Evolutionary conservation across 2,888 invertebrate genomes (phyloP), one percentile per base, ranked within the genome.

Genomic region (Tupiocoris notatus): DNA sequence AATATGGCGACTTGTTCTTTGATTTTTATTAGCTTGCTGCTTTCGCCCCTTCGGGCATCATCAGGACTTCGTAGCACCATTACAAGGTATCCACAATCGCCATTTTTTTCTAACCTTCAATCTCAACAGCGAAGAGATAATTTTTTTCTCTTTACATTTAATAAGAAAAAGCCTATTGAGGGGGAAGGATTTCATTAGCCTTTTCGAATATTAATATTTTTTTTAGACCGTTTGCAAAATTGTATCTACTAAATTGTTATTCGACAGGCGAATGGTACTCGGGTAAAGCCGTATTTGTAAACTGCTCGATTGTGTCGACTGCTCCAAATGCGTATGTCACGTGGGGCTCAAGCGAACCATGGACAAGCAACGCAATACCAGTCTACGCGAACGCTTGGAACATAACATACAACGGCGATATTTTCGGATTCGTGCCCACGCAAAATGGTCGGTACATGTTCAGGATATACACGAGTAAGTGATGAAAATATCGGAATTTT

Each of bases 291-390:
- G 39, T 57, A 12, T 78, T 71, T 21, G 64, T 78, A 22, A 73
- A 73, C 62, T 57, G 22, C 54, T 62, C 73, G 1, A 64, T 65
- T 0, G 39, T 61, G 1, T n/a, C 68, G n/a, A 20, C 56, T 7
- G 59, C 54, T 39, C 20, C 39, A 62, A 70, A 77, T 18, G 74
- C 78, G n/a, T 73, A 56, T 18, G 77, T 77, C 25, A 68, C 70
- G 2, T 78, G 78, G 78, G 77, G 78, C 1, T 78, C 76, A 18
- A 65, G 23, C 64, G 70, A 61, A 22, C 59, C 64, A 7, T 77
- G 77, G 78, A 74, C 23, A 62, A 77, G 76, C 39, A 78, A 78
- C 54, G 68, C 78, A 20, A 54, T 77, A 17, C 76, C 67, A 0
- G 70, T 78, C 16, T 67, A 71, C 18, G 74, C 65, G 7, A 65